phyloP scores from a whole-genome alignment of 2,888 invertebrate species.

The Pachymerium ferrugineum region DNA sequence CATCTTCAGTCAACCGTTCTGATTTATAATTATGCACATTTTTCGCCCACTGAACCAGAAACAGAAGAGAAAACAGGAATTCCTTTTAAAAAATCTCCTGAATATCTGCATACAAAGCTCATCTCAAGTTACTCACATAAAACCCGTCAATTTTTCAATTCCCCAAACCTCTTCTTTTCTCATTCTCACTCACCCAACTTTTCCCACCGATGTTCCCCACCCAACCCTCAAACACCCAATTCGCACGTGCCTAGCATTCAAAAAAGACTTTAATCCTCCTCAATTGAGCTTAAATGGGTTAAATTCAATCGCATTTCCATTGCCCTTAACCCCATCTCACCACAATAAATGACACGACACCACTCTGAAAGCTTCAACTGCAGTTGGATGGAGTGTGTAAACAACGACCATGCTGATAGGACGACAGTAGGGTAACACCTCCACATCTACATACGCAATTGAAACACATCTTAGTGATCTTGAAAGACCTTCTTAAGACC shows the following conservation, averaged over 20 bases:
- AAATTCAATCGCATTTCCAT: constrained; percentile 25
- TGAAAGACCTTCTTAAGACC: not conserved
- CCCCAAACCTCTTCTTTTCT: not conserved
- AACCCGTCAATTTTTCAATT: not conserved
- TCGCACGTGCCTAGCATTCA: constrained; percentile 1
- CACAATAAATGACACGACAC: constrained; percentile 11
- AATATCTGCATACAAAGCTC: not conserved
- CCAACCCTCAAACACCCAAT: constrained; percentile 5
- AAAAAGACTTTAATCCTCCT: not conserved
- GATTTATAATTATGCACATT: constrained; percentile 27
- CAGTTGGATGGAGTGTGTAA: constrained; percentile 16
- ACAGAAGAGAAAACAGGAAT: constrained; percentile 5
- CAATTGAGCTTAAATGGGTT: constrained; percentile 23
- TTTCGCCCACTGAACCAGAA: constrained; percentile 19
- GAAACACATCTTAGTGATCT: not conserved
- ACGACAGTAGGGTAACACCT: constrained; percentile 14
- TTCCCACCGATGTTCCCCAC: constrained; percentile 9
- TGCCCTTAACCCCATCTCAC: constrained; percentile 27
- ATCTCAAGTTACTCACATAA: constrained; percentile 9
- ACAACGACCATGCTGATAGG: constrained; percentile 17
- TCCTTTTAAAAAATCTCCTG: constrained; percentile 7
- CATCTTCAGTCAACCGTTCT: constrained; percentile 22
- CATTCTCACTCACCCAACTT: not conserved
- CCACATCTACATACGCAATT: constrained; percentile 12
- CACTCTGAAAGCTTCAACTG: not conserved